Conservation (phyloP, 2,888 invertebrate genomes). For the Amblyteles armatorius region DNA sequence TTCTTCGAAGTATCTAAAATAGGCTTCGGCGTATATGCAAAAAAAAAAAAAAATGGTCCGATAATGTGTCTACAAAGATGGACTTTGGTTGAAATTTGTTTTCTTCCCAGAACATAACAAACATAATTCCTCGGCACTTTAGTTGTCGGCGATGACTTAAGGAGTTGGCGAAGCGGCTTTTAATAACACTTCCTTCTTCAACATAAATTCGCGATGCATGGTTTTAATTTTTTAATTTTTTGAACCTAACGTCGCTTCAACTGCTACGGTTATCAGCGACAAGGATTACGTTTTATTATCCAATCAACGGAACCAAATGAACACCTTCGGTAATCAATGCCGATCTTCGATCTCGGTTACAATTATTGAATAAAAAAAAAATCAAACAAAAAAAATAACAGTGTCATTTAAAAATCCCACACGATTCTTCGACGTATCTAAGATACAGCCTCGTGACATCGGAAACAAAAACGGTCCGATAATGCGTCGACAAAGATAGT, state of each 20-base stretch:
- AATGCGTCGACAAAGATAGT: too few relatives aligned
- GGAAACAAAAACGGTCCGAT: too few relatives aligned
- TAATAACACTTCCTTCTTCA: slow-evolving; percentile 91
- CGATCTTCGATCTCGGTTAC: not conserved
- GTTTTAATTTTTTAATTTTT: too few relatives aligned
- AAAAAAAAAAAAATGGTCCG: slow-evolving; percentile 28
- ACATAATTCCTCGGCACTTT: too few relatives aligned
- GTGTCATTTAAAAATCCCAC: not conserved
- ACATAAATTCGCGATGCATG: slow-evolving; percentile 94
- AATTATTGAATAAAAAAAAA: slow-evolving; percentile 1
- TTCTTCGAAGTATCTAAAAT: not conserved
- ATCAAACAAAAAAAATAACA: not conserved
- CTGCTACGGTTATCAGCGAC: too few relatives aligned
- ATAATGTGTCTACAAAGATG: too few relatives aligned
- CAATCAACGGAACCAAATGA: slow-evolving; percentile 6
- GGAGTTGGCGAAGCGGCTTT: slow-evolving; percentile 94
- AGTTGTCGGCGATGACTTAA: slow-evolving; percentile 86
- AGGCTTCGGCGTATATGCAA: not conserved
- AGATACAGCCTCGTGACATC: too few relatives aligned
- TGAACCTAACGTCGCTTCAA: too few relatives aligned
- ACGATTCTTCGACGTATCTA: too few relatives aligned
- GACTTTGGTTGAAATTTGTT: too few relatives aligned
- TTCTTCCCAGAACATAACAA: too few relatives aligned
- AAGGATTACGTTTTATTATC: slow-evolving; percentile 81
- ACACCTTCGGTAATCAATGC: not conserved